Evolutionary conservation across 2,888 invertebrate species (phyloP), one percentile per base, ranked within the genome.

Genomic region (Synanthedon andrenaeformis): DNA sequence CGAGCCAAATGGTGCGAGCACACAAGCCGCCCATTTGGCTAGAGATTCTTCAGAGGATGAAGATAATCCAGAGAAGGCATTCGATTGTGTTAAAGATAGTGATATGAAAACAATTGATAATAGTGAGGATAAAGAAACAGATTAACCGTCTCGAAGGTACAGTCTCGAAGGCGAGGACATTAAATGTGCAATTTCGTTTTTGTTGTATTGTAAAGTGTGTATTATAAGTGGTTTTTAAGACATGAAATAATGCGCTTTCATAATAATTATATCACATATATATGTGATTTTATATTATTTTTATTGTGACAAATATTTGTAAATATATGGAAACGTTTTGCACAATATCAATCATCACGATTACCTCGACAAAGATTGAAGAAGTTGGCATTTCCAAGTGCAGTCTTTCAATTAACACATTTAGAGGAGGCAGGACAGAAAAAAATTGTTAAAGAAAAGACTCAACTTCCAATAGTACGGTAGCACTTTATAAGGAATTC

Each of bases 301-400:
- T 84, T 67, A 64, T 76, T 73, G 82, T 80, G 78, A 72, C 66
- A 84, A 71, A 70, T 86, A 86, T 82, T 84, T 84, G 73, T 79
- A 84, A 55, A 85, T 86, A 58, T 84, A 85, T 69, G 87, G 88
- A 69, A 88, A 86, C 76, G 85, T 80, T 69, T 76, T 87, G 66
- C 84, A 87, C 64, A 88, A 87, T 65, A 87, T 86, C 80, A 89
- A 89, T 82, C 91, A 91, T 72, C 90, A 90, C 71, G 93, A 92
- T 79, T 96, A 96, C 89, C 90, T 95, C 78, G 96, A 96, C 82
- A 96, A 96, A 96, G 96, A 82, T 96, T 96, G 83, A 96, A 96
- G 86, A 95, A 96, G 82, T 91, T 95, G 89, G 94, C 92, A 76
- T 91, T 90, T 70, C 82, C 88, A 59, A 84, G 83, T 65, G 70